Evolutionary conservation across 2,797 vertebrate species (phyloP).

Genomic region (Acridotheres tristis): DNA sequence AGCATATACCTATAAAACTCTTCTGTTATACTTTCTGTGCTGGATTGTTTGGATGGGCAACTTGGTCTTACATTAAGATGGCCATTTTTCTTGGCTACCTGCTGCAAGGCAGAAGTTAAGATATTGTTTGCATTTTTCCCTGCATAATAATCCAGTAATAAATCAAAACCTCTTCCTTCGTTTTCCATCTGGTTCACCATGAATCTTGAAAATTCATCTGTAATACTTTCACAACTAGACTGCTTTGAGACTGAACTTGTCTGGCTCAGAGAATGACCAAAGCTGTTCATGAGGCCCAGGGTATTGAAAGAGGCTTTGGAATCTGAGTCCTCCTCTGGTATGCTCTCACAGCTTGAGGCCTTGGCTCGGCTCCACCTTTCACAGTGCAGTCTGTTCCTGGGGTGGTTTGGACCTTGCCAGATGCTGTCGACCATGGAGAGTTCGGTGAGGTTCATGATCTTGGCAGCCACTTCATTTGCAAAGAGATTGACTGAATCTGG

Average conservation of each 20-base stretch:
- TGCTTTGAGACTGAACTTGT: constrained; percentile 98
- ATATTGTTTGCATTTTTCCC: constrained; percentile 95
- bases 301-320: constrained; percentile 80
- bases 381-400: constrained; percentile 86
- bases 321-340: constrained; percentile 90
- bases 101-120: constrained; percentile 89
- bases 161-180: constrained; percentile 93
- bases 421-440: constrained; percentile 87
- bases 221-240: constrained; percentile 98
- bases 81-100: constrained; percentile 87
- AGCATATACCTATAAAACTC: constrained; percentile 98
- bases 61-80: constrained; percentile 88
- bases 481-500: constrained; percentile 88
- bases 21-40: constrained; percentile 97
- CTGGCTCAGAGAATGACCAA: constrained; percentile 90
- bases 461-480: constrained; percentile 92
- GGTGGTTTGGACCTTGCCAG: constrained; percentile 84
- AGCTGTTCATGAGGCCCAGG: constrained; percentile 80
- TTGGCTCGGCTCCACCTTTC: constrained; percentile 92
- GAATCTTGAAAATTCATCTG: constrained; percentile 96
- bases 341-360: constrained; percentile 95
- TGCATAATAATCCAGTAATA: constrained; percentile 96
- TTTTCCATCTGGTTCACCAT: constrained; percentile 99
- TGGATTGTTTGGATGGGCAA: constrained; percentile 96
- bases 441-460: constrained; percentile 94